Percentiles rank a stretch among this genome's conserved stretches.
These are phyloP conservation scores for Halictus quadricinctus DNA, from an alignment of 2,888 invertebrate species.

Conservation along the genomic window DNA sequence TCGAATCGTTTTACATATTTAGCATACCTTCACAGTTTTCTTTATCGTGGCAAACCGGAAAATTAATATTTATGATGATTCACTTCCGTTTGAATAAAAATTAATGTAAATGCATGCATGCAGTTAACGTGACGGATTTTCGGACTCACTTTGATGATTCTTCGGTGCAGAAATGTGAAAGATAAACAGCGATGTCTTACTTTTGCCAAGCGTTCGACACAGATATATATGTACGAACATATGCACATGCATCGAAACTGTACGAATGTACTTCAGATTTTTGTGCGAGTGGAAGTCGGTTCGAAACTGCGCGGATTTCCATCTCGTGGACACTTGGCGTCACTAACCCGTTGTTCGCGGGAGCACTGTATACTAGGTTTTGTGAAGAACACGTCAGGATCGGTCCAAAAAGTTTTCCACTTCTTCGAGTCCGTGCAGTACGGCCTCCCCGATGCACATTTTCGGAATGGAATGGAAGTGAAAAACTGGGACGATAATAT, in stretches of 20 bases:
- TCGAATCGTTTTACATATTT: neutral
- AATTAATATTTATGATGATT: neutral
- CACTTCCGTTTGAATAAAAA: neutral
- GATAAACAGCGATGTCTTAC: neutral
- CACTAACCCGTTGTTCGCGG: slow-evolving; percentile 1
- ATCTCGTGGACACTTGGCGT: neutral
- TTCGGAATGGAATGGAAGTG: slow-evolving; percentile 1
- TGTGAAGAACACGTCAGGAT: neutral
- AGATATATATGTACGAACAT: neutral
- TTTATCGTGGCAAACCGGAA: neutral
- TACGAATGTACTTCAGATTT: neutral
- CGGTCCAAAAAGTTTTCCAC: neutral
- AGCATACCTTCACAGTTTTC: neutral
- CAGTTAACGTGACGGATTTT: neutral
- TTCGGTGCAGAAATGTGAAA: neutral
- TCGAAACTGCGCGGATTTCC: neutral
- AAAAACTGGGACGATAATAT: neutral
- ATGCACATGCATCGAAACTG: neutral
- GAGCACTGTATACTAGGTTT: neutral
- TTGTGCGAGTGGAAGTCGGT: neutral
- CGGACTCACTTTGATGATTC: neutral
- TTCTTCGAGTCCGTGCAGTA: neutral
- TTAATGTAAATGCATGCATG: neutral
- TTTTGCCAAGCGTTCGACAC: neutral
- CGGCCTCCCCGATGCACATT: neutral